phyloP scores from a whole-genome alignment of 2,113 vertebrate species.

The Ictalurus furcatus region DNA sequence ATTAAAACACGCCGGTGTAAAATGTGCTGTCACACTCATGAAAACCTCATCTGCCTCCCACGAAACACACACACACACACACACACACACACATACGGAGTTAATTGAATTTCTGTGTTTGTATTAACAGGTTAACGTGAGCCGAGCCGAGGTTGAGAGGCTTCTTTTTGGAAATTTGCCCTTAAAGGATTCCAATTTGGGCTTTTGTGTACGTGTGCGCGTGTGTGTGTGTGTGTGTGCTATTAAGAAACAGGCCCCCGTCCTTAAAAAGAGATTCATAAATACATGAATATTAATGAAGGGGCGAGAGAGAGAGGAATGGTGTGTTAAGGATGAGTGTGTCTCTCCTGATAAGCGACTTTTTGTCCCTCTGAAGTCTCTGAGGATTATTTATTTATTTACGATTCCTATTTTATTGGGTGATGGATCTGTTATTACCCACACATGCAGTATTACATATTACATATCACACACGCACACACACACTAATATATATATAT shows the following conservation, averaged over 20 bases:
- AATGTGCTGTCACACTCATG: constrained; percentile 54
- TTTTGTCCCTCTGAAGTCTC: constrained; percentile 70
- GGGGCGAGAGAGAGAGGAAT: constrained; percentile 34
- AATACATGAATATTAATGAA: constrained; percentile 76
- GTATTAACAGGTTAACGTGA: constrained; percentile 58
- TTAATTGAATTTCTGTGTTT: constrained; percentile 70
- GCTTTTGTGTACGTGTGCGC: constrained; percentile 4
- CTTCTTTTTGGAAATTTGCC: constrained; percentile 20
- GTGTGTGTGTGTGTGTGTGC: constrained; percentile 26
- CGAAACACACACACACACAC: constrained; percentile 49
- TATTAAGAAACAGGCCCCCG: constrained; percentile 62
- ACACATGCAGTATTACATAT: neutral
- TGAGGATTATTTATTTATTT: constrained; percentile 39
- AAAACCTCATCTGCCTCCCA: constrained; percentile 58
- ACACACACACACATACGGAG: constrained; percentile 61
- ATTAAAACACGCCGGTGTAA: constrained; percentile 59
- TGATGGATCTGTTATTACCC: neutral
- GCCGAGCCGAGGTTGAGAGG: constrained; percentile 30
- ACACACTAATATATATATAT: neutral
- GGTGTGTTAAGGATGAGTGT: constrained; percentile 53
- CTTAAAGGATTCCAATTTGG: constrained; percentile 11
- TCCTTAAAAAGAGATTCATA: constrained; percentile 65
- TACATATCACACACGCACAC: neutral
- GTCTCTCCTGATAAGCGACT: constrained; percentile 78
- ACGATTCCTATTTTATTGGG: constrained; percentile 2